Conservation (phyloP, 1,140 invertebrate species). For the Brachionus paranguensis region DNA sequence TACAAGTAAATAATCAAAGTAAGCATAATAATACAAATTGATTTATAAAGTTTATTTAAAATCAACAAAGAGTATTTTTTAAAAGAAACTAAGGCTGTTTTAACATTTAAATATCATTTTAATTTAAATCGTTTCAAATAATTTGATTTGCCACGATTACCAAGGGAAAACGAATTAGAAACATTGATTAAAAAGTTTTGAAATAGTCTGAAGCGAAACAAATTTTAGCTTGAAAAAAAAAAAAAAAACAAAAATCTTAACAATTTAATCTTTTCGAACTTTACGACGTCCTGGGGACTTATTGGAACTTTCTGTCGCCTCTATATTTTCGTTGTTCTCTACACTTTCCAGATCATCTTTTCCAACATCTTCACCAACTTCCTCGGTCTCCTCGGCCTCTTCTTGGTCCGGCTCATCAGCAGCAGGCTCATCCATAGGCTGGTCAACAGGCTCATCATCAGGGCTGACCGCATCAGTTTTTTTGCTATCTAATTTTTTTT, state of each 20-base stretch:
- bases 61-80: neutral
- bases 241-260: neutral
- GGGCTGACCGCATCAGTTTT: conserved; percentile 61
- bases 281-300: neutral
- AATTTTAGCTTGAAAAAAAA: neutral
- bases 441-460: conserved; percentile 50
- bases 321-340: conserved; percentile 42
- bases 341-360: conserved; percentile 39
- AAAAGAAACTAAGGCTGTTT: neutral
- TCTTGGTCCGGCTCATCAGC: conserved; percentile 39
- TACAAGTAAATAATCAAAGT: too few species aligned
- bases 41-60: neutral
- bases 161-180: neutral
- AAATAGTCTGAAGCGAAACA: conserved; percentile 42
- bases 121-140: neutral
- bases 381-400: conserved; percentile 42
- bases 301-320: neutral
- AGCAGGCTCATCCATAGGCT: conserved; percentile 47
- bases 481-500: conserved; percentile 57
- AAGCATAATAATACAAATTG: neutral
- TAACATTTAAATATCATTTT: neutral
- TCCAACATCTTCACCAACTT: neutral
- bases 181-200: neutral
- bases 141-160: neutral
- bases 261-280: conserved; percentile 4